A percentile compares a stretch with the other conserved stretches of the same genome.
phyloP scores from a whole-genome alignment of 2,888 invertebrate genomes.

The Bruchidius siliquastri region DNA sequence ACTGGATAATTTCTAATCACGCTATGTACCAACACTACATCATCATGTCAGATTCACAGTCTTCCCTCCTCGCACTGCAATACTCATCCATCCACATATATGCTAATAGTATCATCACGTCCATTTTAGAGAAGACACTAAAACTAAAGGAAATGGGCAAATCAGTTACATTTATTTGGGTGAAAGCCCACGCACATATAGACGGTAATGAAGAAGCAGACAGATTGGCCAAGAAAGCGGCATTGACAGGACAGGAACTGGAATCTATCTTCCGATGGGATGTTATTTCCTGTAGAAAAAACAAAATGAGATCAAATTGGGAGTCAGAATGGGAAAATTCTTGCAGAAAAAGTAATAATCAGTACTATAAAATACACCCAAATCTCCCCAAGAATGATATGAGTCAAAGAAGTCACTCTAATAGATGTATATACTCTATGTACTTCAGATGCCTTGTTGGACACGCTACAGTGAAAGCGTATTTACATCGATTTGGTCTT shows the following conservation, averaged over 20 bases:
- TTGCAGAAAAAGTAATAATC: background rate
- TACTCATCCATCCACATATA: background rate
- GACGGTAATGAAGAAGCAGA: slow-evolving; percentile 1
- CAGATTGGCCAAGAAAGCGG: background rate
- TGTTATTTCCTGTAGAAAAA: background rate
- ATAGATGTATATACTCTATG: background rate
- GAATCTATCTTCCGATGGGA: background rate
- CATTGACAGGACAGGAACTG: background rate
- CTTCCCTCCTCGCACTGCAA: no score
- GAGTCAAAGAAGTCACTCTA: background rate
- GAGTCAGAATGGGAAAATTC: background rate
- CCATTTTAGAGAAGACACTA: background rate
- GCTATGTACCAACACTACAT: no score
- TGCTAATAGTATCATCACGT: background rate
- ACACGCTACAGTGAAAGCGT: background rate
- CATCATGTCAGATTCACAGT: no score
- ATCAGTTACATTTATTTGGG: background rate
- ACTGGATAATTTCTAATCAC: background rate
- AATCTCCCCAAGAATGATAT: no score
- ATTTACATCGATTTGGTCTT: background rate
- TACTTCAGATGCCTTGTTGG: background rate
- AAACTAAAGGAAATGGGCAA: background rate
- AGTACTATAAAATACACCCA: background rate
- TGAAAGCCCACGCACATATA: slow-evolving; percentile 1
- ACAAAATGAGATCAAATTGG: background rate